These are phyloP conservation scores for Muscicapa adusta DNA, from an alignment of 2,113 vertebrate genomes.

Conservation along the genomic window DNA sequence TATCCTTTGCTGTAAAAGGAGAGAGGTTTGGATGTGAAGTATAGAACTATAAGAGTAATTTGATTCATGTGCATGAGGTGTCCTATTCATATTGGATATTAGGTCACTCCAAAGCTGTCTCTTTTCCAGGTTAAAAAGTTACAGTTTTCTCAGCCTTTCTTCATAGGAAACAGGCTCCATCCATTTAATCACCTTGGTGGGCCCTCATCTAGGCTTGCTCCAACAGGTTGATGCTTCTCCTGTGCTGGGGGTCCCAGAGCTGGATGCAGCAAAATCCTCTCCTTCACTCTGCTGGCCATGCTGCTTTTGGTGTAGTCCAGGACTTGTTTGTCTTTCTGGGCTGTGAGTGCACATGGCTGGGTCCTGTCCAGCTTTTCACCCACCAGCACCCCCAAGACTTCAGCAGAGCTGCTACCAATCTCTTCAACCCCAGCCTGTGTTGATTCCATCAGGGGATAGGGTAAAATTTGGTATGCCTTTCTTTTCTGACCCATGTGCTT, in stretches of 20 bases:
- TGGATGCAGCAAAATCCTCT: background rate
- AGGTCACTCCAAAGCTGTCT: background rate
- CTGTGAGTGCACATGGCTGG: background rate
- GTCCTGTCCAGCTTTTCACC: background rate
- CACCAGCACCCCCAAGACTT: accelerated
- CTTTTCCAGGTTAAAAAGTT: background rate
- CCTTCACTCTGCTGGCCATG: accelerated
- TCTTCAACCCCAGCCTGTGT: background rate
- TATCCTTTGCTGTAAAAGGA: background rate
- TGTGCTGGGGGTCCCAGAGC: background rate
- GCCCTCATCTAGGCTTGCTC: no score
- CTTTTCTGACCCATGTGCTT: background rate
- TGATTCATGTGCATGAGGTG: background rate
- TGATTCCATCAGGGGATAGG: no score
- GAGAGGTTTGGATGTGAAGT: background rate
- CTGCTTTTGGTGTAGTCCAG: background rate
- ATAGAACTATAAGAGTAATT: background rate
- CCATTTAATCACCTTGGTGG: background rate
- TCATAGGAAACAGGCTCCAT: background rate
- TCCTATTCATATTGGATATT: background rate
- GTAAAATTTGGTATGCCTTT: background rate
- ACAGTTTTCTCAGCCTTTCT: background rate
- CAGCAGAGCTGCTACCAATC: background rate
- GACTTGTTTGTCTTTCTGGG: background rate
- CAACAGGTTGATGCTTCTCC: accelerated